phyloP scores from a whole-genome alignment of 2,113 vertebrate species.

The Serilophus lunatus region DNA sequence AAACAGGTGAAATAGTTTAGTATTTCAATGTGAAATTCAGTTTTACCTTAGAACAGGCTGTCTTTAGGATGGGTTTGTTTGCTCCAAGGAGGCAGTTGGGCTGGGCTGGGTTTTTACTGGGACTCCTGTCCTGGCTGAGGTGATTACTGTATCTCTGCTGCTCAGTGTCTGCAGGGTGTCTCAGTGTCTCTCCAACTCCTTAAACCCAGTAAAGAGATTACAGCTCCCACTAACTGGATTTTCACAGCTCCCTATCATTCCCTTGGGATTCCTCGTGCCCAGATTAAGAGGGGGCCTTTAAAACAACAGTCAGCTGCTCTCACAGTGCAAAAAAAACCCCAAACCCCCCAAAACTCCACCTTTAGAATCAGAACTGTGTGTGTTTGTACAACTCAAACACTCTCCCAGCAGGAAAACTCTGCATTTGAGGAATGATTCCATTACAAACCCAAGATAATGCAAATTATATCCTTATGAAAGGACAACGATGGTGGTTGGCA shows the following conservation, averaged over 20 bases:
- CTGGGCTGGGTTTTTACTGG: background rate
- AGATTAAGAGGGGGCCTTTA: slow-evolving; percentile 87
- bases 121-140: slow-evolving; percentile 48
- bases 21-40: background rate
- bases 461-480: slow-evolving; percentile 48
- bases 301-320: slow-evolving; percentile 74
- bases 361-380: background rate
- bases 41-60: background rate
- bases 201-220: slow-evolving; percentile 99
- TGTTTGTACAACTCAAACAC: too few relatives aligned
- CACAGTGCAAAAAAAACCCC: background rate
- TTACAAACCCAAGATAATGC: slow-evolving; percentile 22
- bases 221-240: slow-evolving; percentile 98
- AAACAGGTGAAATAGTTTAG: background rate
- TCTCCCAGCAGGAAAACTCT: background rate
- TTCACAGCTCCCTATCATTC: slow-evolving; percentile 93
- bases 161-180: slow-evolving; percentile 81
- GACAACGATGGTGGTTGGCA: slow-evolving; percentile 22
- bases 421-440: background rate
- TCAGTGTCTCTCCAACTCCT: slow-evolving; percentile 86
- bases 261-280: slow-evolving; percentile 85
- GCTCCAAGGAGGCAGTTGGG: background rate
- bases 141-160: slow-evolving; percentile 81
- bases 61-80: background rate
- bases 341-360: background rate